Conservation (phyloP, 2,888 invertebrate species). For the Eupithecia abbreviata region DNA sequence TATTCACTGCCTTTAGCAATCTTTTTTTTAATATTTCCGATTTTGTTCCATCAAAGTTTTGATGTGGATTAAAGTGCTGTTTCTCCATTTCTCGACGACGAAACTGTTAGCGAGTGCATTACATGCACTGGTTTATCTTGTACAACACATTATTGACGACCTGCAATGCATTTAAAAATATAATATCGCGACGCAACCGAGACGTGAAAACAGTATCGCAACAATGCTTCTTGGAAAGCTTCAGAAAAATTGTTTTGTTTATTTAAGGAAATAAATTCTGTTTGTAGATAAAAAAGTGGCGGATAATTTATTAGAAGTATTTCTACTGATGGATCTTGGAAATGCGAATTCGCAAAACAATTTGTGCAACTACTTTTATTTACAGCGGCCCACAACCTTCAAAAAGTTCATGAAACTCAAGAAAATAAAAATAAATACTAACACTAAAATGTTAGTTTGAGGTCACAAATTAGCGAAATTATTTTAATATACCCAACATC, state of each 20-base stretch:
- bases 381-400: slow-evolving; percentile 76
- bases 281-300: background rate
- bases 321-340: slow-evolving; percentile 65
- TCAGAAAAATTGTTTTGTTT: background rate
- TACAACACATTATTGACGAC: slow-evolving; percentile 69
- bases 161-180: slow-evolving; percentile 78
- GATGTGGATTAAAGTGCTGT: slow-evolving; percentile 80
- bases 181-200: slow-evolving; percentile 58
- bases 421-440: slow-evolving; percentile 61
- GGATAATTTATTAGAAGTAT: background rate
- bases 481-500: slow-evolving; percentile 61
- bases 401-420: slow-evolving; percentile 77
- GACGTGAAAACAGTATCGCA: slow-evolving; percentile 63
- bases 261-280: background rate
- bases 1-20: slow-evolving; percentile 73
- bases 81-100: slow-evolving; percentile 78
- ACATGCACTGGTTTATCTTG: slow-evolving; percentile 71
- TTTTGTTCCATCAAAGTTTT: slow-evolving; percentile 81
- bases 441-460: slow-evolving; percentile 58
- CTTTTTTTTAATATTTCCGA: slow-evolving; percentile 82
- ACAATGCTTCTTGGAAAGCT: slow-evolving; percentile 44
- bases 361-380: slow-evolving; percentile 82
- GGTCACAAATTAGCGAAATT: slow-evolving; percentile 55
- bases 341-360: slow-evolving; percentile 75
- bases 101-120: slow-evolving; percentile 70